Base-by-base conservation (phyloP, 2,113 vertebrate species). In the Ptilonorhynchus violaceus region DNA sequence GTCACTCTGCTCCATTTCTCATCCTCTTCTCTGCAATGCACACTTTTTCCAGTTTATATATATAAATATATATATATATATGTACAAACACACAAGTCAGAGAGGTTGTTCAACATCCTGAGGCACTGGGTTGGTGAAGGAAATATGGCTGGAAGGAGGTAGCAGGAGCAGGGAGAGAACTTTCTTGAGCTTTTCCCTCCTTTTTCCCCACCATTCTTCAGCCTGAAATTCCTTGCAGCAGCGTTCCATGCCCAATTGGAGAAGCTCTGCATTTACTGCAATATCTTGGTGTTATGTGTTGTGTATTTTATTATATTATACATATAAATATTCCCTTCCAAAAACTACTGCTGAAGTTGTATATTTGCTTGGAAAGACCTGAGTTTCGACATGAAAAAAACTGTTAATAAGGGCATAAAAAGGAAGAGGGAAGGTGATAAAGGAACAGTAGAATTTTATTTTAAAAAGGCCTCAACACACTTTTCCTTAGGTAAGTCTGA, bases 211-310 rank as follows among this genome's bases (percentile, higher is more conserved):
- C 7, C 4, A 1, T 25, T 44, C 7, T 44, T 94, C 27, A 72
- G 3, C 31, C 27, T 58, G 7, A 16, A 39, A 3, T 74, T 93
- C 56, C 18, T 77, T 63, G 31, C 12, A 87, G 50, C 55, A 30
- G 13, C 22, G 18, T 53, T 15, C 24, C 1, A 3, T 50, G 30
- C 1, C 14, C 12, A 30, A 4, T 0, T 14, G 21, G 30, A n/a
- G 18, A 53, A 67, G 9, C 6, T 70, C 39, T 78, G 31, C 15
- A 31, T 70, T 66, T 78, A 15, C 10, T 60, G 6, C 25, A 31
- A 2, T 2, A 7, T 20, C 30, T 79, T 28, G 24, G 6, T 50
- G 46, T 15, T 31, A 62, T 1, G 0, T 44, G 37, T 60, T 33
- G 10, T 2, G 4, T 37, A 9, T 50, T 42, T 59, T 50, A 42